Conservation (phyloP, 2,888 invertebrate species). For the Agrochola lychnidis region DNA sequence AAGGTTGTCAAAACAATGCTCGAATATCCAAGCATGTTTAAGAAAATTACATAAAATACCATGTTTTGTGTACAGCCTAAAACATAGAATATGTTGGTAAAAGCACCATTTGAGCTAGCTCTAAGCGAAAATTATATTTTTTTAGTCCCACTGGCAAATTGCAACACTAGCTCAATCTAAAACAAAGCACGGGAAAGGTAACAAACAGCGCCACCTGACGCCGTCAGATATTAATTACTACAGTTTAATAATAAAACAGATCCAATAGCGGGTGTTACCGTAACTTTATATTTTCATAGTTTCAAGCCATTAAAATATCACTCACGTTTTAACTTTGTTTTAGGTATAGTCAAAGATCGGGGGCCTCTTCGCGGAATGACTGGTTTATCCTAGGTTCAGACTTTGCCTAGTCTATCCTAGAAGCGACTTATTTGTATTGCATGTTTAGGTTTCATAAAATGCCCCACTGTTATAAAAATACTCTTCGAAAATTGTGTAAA, state of each 20-base stretch:
- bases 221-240: constrained; percentile 62
- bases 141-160: not conserved
- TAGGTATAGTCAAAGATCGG: not conserved
- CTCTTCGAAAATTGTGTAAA: too few species aligned
- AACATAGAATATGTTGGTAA: not conserved
- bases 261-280: not conserved
- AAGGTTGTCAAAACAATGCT: too few species aligned
- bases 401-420: not conserved
- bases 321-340: not conserved
- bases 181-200: constrained; percentile 22
- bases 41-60: not conserved
- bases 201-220: constrained; percentile 34
- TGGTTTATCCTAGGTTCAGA: too few species aligned
- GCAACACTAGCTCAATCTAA: not conserved
- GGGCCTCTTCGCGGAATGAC: too few species aligned
- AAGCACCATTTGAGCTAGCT: not conserved
- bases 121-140: not conserved
- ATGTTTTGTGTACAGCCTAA: not conserved
- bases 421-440: too few species aligned
- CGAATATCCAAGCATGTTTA: too few species aligned
- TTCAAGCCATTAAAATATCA: not conserved
- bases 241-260: constrained; percentile 35
- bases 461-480: too few species aligned
- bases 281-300: not conserved
- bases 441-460: not conserved